Percentiles rank a stretch among this genome's conserved stretches.
Conservation (phyloP, 2,888 invertebrate genomes). For the Lydus trimaculatus region DNA sequence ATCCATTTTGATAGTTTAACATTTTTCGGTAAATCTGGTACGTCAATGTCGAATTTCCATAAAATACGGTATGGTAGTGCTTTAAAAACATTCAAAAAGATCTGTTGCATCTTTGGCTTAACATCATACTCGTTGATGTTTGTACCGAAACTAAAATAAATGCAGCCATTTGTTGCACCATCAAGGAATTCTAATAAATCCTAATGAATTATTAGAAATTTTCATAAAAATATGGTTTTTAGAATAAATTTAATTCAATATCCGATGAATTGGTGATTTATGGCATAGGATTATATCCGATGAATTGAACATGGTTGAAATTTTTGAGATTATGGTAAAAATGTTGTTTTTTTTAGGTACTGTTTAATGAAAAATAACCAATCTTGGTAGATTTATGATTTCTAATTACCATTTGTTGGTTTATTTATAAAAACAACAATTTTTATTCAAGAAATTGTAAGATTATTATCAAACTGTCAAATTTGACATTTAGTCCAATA, state of each 20-base stretch:
- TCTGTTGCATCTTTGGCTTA: slow-evolving; percentile 10
- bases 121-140: slow-evolving; percentile 18
- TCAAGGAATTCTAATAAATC: slow-evolving; percentile 30
- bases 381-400: too few relatives aligned
- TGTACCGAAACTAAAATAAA: slow-evolving; percentile 42
- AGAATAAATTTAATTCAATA: too few relatives aligned
- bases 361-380: too few relatives aligned
- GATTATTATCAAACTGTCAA: too few relatives aligned
- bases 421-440: too few relatives aligned
- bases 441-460: too few relatives aligned
- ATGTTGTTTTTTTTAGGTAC: too few relatives aligned
- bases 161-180: slow-evolving; percentile 33
- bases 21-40: slow-evolving; percentile 44
- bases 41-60: slow-evolving; percentile 24
- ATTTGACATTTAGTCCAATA: too few relatives aligned
- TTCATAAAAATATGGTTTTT: too few relatives aligned
- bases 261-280: slow-evolving; percentile 2
- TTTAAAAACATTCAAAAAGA: slow-evolving; percentile 24
- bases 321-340: not conserved
- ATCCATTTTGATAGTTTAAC: slow-evolving; percentile 51
- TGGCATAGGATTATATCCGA: not conserved
- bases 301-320: not conserved
- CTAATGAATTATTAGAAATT: too few relatives aligned
- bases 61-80: slow-evolving; percentile 25
- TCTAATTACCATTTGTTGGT: too few relatives aligned